These are phyloP conservation scores for Allygus modestus DNA, from an alignment of 2,888 invertebrate genomes.

Conservation along the genomic window DNA sequence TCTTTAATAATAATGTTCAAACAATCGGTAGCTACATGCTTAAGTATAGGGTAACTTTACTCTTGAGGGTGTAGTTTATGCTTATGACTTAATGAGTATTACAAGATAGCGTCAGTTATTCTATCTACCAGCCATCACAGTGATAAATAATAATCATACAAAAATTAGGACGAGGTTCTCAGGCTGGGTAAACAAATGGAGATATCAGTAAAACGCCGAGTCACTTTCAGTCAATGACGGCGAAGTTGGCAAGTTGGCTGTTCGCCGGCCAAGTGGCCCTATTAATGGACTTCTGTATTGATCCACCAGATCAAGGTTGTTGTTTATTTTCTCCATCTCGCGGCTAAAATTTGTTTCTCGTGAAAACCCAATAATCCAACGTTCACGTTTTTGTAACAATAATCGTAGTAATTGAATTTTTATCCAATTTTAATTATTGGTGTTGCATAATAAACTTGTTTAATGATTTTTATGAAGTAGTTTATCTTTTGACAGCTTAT, in stretches of 20 bases:
- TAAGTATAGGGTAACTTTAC: too few species aligned
- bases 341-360: not conserved
- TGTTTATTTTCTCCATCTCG: slow-evolving; percentile 26
- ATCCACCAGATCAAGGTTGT: slow-evolving; percentile 33
- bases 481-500: too few species aligned
- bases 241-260: slow-evolving; percentile 48
- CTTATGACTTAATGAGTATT: too few species aligned
- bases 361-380: not conserved
- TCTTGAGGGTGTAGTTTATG: too few species aligned
- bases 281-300: slow-evolving; percentile 43
- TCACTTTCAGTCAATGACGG: slow-evolving; percentile 46
- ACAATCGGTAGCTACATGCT: too few species aligned
- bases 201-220: slow-evolving; percentile 42
- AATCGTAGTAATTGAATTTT: too few species aligned
- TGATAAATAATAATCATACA: not conserved
- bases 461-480: too few species aligned
- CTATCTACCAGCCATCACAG: too few species aligned
- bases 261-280: slow-evolving; percentile 42
- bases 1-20: too few species aligned
- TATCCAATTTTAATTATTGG: too few species aligned
- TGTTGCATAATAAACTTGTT: too few species aligned
- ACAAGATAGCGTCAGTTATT: too few species aligned
- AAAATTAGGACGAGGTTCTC: not conserved
- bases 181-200: slow-evolving; percentile 41
- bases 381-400: not conserved